Evolutionary conservation across 1,140 invertebrate genomes (phyloP).

Genomic region (Dendrolimus kikuchii): DNA sequence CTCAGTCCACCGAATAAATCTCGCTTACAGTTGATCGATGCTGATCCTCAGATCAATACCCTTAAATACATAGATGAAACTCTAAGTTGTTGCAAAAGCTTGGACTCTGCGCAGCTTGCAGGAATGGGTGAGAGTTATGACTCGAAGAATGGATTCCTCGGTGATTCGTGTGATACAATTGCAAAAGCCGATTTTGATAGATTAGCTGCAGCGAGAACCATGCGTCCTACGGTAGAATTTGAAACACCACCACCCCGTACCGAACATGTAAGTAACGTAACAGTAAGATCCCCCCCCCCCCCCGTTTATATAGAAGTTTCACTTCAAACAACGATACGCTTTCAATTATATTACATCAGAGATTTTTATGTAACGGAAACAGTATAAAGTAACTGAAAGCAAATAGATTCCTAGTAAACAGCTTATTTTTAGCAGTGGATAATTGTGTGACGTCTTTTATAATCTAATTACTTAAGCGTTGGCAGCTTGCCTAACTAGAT

Average conservation of each 20-base stretch:
- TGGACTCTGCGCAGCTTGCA: conserved; percentile 61
- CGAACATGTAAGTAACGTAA: conserved; percentile 35
- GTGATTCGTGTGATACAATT: conserved; percentile 64
- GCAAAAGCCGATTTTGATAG: conserved; percentile 50
- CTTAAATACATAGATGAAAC: conserved; percentile 75
- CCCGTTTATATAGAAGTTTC: neutral
- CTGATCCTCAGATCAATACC: conserved; percentile 75
- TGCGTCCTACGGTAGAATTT: conserved; percentile 35
- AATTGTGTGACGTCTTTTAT: no score
- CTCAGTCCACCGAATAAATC: conserved; percentile 63
- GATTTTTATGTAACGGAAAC: no score
- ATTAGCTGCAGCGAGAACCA: conserved; percentile 31
- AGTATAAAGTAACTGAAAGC: no score
- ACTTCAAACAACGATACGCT: neutral
- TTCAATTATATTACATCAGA: no score
- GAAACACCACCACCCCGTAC: conserved; percentile 49
- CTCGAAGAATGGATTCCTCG: conserved; percentile 63
- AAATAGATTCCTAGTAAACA: no score
- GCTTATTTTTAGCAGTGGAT: no score
- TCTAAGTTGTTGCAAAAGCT: conserved; percentile 65
- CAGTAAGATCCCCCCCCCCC: neutral
- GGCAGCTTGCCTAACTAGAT: no score
- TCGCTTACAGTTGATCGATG: conserved; percentile 70
- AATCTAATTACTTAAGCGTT: no score
- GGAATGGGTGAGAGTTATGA: conserved; percentile 68